Conservation (phyloP, 2,797 vertebrate species). For the Florisuga fusca region DNA sequence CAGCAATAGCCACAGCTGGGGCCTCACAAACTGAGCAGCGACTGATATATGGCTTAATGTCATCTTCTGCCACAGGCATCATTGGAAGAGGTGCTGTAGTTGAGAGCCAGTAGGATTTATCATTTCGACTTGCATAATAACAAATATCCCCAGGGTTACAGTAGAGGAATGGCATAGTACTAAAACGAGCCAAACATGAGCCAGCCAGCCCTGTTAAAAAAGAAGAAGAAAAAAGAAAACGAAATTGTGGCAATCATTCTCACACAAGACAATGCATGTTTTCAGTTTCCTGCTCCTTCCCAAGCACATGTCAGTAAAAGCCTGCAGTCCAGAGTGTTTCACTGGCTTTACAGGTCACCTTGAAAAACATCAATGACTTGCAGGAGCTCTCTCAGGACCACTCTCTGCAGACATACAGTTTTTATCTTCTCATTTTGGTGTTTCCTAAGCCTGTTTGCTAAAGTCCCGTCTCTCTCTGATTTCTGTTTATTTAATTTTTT, state of each 20-base stretch:
- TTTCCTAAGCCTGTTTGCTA: not conserved
- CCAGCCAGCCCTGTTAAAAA: constrained; percentile 88
- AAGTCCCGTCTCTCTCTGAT: not conserved
- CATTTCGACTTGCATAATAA: constrained; percentile 96
- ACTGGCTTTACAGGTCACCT: not conserved
- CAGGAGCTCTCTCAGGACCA: not conserved
- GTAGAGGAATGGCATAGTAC: constrained; percentile 98
- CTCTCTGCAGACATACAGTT: not conserved
- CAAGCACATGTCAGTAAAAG: not conserved
- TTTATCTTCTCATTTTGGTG: not conserved
- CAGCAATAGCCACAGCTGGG: constrained; percentile 93
- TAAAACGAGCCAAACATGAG: constrained; percentile 94
- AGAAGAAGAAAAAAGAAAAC: not conserved
- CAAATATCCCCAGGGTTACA: constrained; percentile 96
- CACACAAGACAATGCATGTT: not conserved
- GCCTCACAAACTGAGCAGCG: constrained; percentile 97
- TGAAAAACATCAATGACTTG: not conserved
- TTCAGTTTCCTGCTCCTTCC: not conserved
- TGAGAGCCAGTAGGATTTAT: constrained; percentile 98
- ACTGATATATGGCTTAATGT: constrained; percentile 94
- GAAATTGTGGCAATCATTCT: not conserved
- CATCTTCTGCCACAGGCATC: constrained; percentile 94
- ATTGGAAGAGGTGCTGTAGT: constrained; percentile 96
- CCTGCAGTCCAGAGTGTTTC: not conserved
- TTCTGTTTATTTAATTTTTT: not conserved